Percentiles rank a stretch among this genome's conserved stretches.
These are phyloP conservation scores for Esox niger DNA, from an alignment of 2,113 vertebrate species.

Conservation along the genomic window DNA sequence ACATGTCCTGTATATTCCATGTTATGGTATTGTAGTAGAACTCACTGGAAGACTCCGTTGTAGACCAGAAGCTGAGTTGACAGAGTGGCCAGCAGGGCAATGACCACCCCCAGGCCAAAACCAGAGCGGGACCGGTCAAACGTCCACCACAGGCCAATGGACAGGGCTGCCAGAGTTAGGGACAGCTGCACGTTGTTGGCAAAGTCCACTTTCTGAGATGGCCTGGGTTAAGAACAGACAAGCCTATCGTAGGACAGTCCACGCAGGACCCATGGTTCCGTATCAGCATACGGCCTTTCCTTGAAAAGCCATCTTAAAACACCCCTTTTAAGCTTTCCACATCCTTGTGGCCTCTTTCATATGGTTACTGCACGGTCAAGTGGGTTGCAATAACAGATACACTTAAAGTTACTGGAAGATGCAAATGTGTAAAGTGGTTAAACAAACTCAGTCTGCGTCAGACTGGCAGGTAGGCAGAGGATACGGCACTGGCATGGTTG, in stretches of 20 bases:
- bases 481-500: constrained; percentile 98
- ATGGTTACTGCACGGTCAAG: background rate
- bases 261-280: background rate
- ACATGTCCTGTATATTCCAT: background rate
- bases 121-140: constrained; percentile 93
- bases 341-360: too few relatives aligned
- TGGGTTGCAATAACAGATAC: background rate
- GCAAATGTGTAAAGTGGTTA: background rate
- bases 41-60: constrained; percentile 95
- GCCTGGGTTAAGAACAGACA: constrained; percentile 72
- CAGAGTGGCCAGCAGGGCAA: constrained; percentile 86
- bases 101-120: constrained; percentile 88
- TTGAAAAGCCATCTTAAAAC: too few relatives aligned
- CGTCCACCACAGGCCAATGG: constrained; percentile 95
- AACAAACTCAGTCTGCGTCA: too few relatives aligned
- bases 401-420: background rate
- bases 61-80: constrained; percentile 92
- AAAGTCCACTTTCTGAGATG: constrained; percentile 92
- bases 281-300: too few relatives aligned
- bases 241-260: background rate
- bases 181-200: constrained; percentile 95
- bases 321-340: too few relatives aligned
- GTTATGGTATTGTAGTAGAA: constrained; percentile 23
- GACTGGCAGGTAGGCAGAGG: constrained; percentile 60
- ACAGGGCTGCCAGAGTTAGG: constrained; percentile 91